These are phyloP conservation scores for Drosophila peninsularis DNA, from an alignment of 2,888 invertebrate species.

Conservation along the genomic window DNA sequence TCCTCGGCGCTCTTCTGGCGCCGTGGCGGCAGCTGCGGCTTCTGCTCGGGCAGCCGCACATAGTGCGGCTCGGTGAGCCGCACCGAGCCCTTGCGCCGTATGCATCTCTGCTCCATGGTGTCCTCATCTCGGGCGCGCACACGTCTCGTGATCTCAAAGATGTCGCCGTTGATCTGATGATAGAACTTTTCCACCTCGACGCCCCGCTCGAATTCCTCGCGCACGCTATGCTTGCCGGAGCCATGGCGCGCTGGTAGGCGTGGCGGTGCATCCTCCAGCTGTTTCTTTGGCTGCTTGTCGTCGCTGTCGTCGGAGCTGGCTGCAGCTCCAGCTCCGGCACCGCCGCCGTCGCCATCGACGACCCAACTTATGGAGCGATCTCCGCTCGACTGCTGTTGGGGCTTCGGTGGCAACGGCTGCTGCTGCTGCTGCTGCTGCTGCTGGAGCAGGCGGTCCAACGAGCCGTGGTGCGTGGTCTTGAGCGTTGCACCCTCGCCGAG, in stretches of 20 bases:
- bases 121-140: conserved; percentile 83
- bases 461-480: conserved; percentile 83
- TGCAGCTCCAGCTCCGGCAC: conserved; percentile 50
- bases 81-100: conserved; percentile 81
- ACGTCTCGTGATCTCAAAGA: conserved; percentile 84
- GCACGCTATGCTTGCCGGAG: conserved; percentile 59
- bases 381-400: conserved; percentile 47
- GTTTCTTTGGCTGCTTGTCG: conserved; percentile 58
- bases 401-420: conserved; percentile 48
- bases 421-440: conserved; percentile 66
- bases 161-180: conserved; percentile 85
- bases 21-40: conserved; percentile 63
- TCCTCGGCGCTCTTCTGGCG: conserved; percentile 69
- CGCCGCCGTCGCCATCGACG: conserved; percentile 74
- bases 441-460: conserved; percentile 82
- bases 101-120: conserved; percentile 83
- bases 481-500: conserved; percentile 81
- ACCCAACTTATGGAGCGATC: conserved; percentile 80
- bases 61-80: conserved; percentile 70
- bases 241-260: conserved; percentile 72
- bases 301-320: conserved; percentile 78
- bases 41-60: conserved; percentile 65
- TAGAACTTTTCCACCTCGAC: conserved; percentile 85
- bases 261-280: conserved; percentile 56
- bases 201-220: conserved; percentile 83